Evolutionary conservation across 2,113 vertebrate species (phyloP).

Genomic region (Pomatostomus ruficeps): DNA sequence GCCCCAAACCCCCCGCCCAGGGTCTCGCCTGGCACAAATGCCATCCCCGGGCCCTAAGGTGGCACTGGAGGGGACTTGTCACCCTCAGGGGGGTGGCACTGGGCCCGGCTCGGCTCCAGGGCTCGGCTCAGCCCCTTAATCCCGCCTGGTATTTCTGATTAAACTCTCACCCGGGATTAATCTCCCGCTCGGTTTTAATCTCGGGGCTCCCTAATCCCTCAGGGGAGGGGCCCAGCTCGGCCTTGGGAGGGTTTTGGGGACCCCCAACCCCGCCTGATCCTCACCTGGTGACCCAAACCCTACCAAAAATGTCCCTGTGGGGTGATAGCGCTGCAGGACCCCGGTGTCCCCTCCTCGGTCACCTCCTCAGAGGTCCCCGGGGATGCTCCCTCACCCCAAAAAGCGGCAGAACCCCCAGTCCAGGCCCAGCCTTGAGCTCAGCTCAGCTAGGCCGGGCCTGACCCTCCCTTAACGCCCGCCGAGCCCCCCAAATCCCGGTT

Average conservation of each 20-base stretch:
- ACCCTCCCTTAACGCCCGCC: fast-evolving
- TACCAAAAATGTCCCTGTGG: background rate
- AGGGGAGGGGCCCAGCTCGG: background rate
- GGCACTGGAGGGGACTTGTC: background rate
- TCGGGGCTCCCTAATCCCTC: background rate
- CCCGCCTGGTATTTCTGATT: background rate
- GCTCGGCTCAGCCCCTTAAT: background rate
- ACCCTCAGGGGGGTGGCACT: fast-evolving
- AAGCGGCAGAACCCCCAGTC: background rate
- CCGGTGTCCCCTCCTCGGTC: fast-evolving
- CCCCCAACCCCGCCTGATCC: fast-evolving
- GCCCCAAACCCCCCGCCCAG: background rate
- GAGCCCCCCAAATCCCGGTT: fast-evolving
- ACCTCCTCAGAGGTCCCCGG: background rate
- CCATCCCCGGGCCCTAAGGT: background rate
- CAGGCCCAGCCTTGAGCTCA: background rate
- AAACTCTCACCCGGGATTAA: constrained; percentile 17
- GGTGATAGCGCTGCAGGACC: fast-evolving
- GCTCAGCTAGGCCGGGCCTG: background rate
- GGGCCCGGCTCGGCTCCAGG: background rate
- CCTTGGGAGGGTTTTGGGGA: fast-evolving
- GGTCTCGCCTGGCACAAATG: background rate
- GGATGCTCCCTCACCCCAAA: too few species aligned
- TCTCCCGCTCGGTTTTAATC: background rate
- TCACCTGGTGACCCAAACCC: fast-evolving